Evolutionary conservation across 2,113 vertebrate genomes (phyloP).

Genomic region (Arvicanthis niloticus): DNA sequence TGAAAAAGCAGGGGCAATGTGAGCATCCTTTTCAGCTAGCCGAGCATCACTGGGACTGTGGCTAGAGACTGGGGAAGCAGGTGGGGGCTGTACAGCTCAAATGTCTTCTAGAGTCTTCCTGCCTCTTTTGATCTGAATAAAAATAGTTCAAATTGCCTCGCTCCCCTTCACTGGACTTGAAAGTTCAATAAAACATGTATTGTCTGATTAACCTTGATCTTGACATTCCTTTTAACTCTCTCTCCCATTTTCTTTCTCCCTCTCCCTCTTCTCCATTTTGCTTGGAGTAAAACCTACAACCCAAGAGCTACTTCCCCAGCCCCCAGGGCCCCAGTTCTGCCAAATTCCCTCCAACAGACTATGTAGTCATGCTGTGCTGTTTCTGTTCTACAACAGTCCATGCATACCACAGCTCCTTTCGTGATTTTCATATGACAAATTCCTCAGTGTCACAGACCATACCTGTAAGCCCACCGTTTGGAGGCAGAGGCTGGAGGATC

Average conservation of each 20-base stretch:
- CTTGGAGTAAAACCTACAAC: background rate
- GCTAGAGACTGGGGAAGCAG: background rate
- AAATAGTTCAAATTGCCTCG: background rate
- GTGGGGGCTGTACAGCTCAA: background rate
- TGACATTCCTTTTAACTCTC: background rate
- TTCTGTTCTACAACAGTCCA: background rate
- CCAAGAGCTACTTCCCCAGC: background rate
- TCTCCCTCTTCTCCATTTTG: background rate
- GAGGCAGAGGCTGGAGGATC: background rate
- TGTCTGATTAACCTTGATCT: conserved; percentile 33
- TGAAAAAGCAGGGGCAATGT: conserved; percentile 36
- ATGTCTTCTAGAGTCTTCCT: background rate
- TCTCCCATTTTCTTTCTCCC: background rate
- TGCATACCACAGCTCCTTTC: background rate
- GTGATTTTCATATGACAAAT: background rate
- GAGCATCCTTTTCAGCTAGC: background rate
- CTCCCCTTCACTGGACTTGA: background rate
- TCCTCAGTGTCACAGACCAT: background rate
- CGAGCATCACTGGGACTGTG: background rate
- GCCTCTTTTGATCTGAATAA: background rate
- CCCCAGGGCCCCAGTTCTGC: background rate
- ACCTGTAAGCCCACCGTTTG: background rate
- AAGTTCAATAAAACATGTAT: background rate
- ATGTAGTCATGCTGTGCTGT: background rate
- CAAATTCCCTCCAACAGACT: background rate